Base-by-base conservation (phyloP, 2,888 invertebrate genomes). In the Epistrophella euchroma region DNA sequence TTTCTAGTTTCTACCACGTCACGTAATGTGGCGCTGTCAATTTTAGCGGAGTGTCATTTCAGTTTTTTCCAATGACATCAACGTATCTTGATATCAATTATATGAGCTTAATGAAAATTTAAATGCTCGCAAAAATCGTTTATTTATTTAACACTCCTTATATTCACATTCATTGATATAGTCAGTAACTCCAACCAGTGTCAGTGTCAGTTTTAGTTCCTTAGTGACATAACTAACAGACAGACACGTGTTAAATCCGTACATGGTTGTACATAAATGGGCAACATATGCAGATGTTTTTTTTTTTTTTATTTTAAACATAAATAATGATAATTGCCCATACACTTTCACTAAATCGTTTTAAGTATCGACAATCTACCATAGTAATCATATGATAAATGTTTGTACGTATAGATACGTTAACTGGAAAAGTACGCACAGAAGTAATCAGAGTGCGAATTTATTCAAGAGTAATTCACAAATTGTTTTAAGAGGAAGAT, bases 141-240 rank as follows among this genome's bases (percentile, higher is more conserved):
- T 13, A 19, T 13, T 50, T 50, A 19, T 47, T 22, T 15, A 52
- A 11, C 50, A 52, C 50, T 52, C 50, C 50, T 52, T 52, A 25
- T 52, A 25, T 52, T 52, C 4, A 15, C 22, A 50, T 52, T 52
- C 2, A 25, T 25, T 52, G 1, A 13, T 5, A 37, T 15, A 25
- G 50, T 6, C 4, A 19, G 11, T 2, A 19, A 19, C 4, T 47
- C 25, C 22, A 13, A 15, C n/a, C 19, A 13, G 25, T 25, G 0
- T 5, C 22, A 32, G 32, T 32, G 9, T 13, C 2, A 22, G n/a
- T n/a, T n/a, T n/a, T n/a, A n/a, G n/a, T n/a, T n/a, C n/a, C n/a
- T n/a, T n/a, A 5, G 3, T 52, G 25, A 52, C 50, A 52, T 52
- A 52, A 52, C 50, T 22, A 7, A 52, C 11, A 25, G 50, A 25